These are phyloP conservation scores for Thunnus albacares DNA, from an alignment of 2,797 vertebrate species.

Conservation along the genomic window DNA sequence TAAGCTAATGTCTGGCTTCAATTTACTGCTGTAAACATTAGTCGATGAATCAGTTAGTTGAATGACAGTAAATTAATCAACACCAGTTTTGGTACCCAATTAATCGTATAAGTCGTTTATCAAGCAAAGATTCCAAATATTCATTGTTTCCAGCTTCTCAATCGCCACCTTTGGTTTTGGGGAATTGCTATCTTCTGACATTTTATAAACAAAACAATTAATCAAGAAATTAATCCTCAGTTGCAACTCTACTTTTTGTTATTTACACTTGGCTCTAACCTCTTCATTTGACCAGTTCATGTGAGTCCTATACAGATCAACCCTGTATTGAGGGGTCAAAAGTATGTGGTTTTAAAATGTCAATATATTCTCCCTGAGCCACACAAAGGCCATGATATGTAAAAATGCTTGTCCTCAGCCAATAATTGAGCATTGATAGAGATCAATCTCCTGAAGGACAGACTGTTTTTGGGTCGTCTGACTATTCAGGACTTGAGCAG, in stretches of 20 bases:
- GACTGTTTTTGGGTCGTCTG: conserved; percentile 8
- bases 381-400: conserved; percentile 31
- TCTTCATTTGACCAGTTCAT: conserved; percentile 5
- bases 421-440: conserved; percentile 67
- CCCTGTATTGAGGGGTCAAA: not conserved
- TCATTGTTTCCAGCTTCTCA: too few relatives aligned
- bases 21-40: not conserved
- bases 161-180: too few relatives aligned
- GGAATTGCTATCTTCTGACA: too few relatives aligned
- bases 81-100: too few relatives aligned
- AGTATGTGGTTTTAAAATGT: conserved; percentile 22
- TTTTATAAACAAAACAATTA: too few relatives aligned
- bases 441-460: conserved; percentile 58
- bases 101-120: too few relatives aligned
- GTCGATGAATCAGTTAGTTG: not conserved
- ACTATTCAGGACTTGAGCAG: not conserved
- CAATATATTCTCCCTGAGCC: conserved; percentile 34
- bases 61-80: too few relatives aligned
- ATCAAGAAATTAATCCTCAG: not conserved
- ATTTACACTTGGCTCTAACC: conserved; percentile 13
- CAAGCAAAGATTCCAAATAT: too few relatives aligned
- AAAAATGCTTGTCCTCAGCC: conserved; percentile 49
- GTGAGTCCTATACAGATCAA: conserved; percentile 16
- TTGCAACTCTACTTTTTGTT: not conserved
- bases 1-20: not conserved